phyloP scores from a whole-genome alignment of 2,113 vertebrate species.

The Passer domesticus region DNA sequence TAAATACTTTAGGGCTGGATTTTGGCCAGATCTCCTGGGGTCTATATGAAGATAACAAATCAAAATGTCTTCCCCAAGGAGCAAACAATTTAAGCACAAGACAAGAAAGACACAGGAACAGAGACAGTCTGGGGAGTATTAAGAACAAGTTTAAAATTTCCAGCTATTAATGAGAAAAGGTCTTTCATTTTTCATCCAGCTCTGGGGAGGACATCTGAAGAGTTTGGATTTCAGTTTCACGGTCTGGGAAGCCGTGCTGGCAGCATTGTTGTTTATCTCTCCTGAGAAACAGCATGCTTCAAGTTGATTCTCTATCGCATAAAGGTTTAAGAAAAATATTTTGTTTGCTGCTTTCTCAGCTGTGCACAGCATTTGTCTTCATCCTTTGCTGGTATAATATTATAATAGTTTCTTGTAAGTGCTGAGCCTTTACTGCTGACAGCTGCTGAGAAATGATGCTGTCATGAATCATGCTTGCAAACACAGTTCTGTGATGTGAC shows the following conservation, averaged over 20 bases:
- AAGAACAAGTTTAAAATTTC: conserved; percentile 55
- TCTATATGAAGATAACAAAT: conserved; percentile 53
- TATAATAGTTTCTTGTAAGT: conserved; percentile 65
- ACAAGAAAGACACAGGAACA: conserved; percentile 40
- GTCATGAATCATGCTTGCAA: conserved; percentile 67
- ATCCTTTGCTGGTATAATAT: conserved; percentile 48
- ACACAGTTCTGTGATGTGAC: conserved; percentile 63
- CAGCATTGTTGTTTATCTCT: conserved; percentile 60
- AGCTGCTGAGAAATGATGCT: conserved; percentile 69
- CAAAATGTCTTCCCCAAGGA: conserved; percentile 39
- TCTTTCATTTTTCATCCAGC: conserved; percentile 62
- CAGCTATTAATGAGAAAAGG: conserved; percentile 60
- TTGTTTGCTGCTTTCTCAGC: conserved; percentile 71
- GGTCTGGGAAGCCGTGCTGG: conserved; percentile 59
- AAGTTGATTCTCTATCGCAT: conserved; percentile 46
- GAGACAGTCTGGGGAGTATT: conserved; percentile 47
- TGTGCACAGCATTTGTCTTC: conserved; percentile 55
- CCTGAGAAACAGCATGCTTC: conserved; percentile 61
- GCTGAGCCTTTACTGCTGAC: conserved; percentile 54
- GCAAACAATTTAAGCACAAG: conserved; percentile 40
- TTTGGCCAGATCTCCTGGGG: conserved; percentile 43
- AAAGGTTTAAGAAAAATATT: conserved; percentile 62
- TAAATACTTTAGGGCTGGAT: conserved; percentile 2
- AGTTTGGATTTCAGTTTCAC: conserved; percentile 60
- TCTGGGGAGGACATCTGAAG: conserved; percentile 64